A percentile compares a stretch with the other conserved stretches of the same genome.
These are phyloP conservation scores for Pterocles burchelli DNA, from an alignment of 2,113 vertebrate genomes.

Conservation along the genomic window DNA sequence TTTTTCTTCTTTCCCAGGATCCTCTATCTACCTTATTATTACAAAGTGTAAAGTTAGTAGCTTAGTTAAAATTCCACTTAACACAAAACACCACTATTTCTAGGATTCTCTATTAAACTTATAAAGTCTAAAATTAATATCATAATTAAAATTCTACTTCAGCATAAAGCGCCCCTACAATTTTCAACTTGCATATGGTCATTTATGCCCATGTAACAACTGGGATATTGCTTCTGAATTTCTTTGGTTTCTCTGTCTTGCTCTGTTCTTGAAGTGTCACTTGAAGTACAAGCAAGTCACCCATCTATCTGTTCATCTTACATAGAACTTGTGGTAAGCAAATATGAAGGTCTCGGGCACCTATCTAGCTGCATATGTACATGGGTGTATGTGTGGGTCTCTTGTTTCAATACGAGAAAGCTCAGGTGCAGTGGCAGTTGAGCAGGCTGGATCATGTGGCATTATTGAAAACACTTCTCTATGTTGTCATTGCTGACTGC, in stretches of 20 bases:
- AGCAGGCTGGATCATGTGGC: background rate
- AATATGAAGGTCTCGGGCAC: background rate
- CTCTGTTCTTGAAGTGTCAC: background rate
- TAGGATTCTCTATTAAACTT: no score
- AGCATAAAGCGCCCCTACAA: no score
- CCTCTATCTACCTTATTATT: no score
- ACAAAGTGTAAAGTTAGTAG: no score
- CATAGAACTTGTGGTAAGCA: background rate
- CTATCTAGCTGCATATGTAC: background rate
- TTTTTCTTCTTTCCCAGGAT: no score
- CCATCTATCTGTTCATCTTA: background rate
- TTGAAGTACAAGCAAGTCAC: background rate
- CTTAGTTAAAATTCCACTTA: no score
- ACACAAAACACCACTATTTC: no score
- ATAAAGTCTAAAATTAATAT: no score
- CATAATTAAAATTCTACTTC: no score
- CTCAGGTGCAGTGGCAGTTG: background rate
- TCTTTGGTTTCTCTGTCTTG: background rate
- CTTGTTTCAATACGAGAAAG: background rate
- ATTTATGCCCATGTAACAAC: background rate
- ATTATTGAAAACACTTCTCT: constrained; percentile 45
- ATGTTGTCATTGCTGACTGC: constrained; percentile 28
- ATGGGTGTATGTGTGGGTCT: background rate
- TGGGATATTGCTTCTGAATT: background rate
- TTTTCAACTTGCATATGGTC: background rate